Evolutionary conservation across 1,140 invertebrate genomes (phyloP).

Genomic region (Amphibalanus amphitrite): DNA sequence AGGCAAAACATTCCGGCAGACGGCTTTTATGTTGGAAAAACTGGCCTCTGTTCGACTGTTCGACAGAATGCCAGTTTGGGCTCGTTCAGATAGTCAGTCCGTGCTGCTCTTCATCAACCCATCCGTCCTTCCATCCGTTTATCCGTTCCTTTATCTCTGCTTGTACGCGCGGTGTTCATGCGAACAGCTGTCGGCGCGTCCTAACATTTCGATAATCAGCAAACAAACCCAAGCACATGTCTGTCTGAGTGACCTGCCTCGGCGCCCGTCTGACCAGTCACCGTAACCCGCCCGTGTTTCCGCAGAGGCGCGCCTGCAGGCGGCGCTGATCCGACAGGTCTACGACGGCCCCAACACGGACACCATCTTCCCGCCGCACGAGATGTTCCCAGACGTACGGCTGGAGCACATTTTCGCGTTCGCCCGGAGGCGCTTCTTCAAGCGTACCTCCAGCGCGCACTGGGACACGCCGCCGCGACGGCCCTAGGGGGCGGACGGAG

Average conservation of each 20-base stretch:
- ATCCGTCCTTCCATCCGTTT: neutral
- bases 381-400: conserved; percentile 12
- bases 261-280: neutral
- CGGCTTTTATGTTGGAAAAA: too few species aligned
- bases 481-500: too few species aligned
- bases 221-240: neutral
- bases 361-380: conserved; percentile 12
- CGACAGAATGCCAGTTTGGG: too few species aligned
- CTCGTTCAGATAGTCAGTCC: too few species aligned
- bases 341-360: conserved; percentile 13
- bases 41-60: too few species aligned
- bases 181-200: neutral
- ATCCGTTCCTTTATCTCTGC: neutral
- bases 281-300: too few species aligned
- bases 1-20: too few species aligned
- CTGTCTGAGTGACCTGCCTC: neutral
- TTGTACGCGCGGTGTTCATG: neutral
- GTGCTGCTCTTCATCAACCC: too few species aligned
- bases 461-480: conserved; percentile 17
- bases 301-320: conserved; percentile 11
- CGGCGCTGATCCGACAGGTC: conserved; percentile 15
- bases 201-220: neutral
- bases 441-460: conserved; percentile 17
- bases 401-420: conserved; percentile 15
- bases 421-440: conserved; percentile 14